Conservation (phyloP, 2,113 vertebrate genomes). For the Pelmatolapia mariae region DNA sequence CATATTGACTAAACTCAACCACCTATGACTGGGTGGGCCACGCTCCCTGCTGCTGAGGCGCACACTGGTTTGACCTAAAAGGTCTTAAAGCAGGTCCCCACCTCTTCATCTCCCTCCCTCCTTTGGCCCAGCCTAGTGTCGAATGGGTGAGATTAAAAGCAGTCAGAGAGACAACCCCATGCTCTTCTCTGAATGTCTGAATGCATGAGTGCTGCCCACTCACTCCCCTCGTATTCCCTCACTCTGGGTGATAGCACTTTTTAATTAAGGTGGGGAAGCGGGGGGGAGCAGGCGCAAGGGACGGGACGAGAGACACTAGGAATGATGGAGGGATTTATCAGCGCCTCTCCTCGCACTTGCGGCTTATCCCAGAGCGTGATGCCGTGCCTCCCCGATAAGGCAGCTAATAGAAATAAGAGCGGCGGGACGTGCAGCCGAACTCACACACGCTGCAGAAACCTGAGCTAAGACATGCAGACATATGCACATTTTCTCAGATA, state of each 20-base stretch:
- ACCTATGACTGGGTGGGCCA: background rate
- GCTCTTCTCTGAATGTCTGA: slow-evolving; percentile 66
- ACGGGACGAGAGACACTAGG: background rate
- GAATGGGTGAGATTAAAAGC: slow-evolving; percentile 55
- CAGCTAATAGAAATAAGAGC: slow-evolving; percentile 65
- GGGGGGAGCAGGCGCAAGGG: background rate
- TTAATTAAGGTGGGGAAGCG: slow-evolving; percentile 67
- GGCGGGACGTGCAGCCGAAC: background rate
- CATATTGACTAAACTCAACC: background rate
- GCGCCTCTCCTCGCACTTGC: slow-evolving; percentile 45
- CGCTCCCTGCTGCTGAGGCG: background rate
- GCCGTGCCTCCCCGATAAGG: slow-evolving; percentile 64
- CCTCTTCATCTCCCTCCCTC: background rate
- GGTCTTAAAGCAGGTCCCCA: background rate
- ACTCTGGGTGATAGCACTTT: slow-evolving; percentile 71
- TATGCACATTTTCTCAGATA: slow-evolving; percentile 56
- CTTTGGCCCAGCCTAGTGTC: slow-evolving; percentile 32
- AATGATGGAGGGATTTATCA: slow-evolving; percentile 72
- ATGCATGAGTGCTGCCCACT: slow-evolving; percentile 59
- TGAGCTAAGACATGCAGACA: slow-evolving; percentile 48
- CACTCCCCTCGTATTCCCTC: slow-evolving; percentile 59
- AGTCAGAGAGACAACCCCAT: slow-evolving; percentile 4
- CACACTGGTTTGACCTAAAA: background rate
- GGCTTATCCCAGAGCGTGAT: slow-evolving; percentile 63
- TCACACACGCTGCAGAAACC: background rate